These are phyloP conservation scores for Lycorma delicatula DNA, from an alignment of 1,140 invertebrate genomes.

Conservation along the genomic window DNA sequence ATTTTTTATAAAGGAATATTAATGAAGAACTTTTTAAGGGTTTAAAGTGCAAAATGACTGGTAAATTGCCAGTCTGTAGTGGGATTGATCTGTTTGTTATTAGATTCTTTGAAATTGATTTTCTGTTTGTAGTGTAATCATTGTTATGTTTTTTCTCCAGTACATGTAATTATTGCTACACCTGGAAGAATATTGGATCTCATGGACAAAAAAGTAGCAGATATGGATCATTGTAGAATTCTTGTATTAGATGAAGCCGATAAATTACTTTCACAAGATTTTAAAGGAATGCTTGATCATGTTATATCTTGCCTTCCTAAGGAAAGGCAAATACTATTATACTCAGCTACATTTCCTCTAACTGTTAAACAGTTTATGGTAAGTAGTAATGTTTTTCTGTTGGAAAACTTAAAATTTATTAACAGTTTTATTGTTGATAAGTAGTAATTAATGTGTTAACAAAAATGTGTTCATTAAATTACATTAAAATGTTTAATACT, in stretches of 20 bases:
- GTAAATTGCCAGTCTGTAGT: too few species aligned
- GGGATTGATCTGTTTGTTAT: too few species aligned
- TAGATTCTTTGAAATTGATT: background rate
- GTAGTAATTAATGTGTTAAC: too few species aligned
- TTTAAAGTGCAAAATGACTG: too few species aligned
- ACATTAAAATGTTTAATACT: too few species aligned
- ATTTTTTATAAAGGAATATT: too few species aligned
- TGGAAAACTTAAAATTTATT: too few species aligned
- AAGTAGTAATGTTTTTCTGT: too few species aligned
- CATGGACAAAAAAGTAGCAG: constrained; percentile 97
- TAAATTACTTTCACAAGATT: constrained; percentile 97
- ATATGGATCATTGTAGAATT: constrained; percentile 93
- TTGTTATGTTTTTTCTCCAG: constrained; percentile 47
- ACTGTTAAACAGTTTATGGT: constrained; percentile 99
- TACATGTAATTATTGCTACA: constrained; percentile 98
- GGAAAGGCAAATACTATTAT: constrained; percentile 95
- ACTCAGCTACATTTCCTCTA: constrained; percentile 97
- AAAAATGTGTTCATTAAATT: too few species aligned
- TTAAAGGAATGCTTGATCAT: constrained; percentile 97
- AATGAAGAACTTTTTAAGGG: too few species aligned
- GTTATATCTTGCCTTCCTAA: constrained; percentile 88
- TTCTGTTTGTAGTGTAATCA: too few species aligned
- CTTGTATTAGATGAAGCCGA: constrained; percentile 98
- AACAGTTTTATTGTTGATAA: too few species aligned
- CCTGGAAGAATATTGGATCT: constrained; percentile 98